phyloP scores from a whole-genome alignment of 2,113 vertebrate species.

The Rhea pennata region DNA sequence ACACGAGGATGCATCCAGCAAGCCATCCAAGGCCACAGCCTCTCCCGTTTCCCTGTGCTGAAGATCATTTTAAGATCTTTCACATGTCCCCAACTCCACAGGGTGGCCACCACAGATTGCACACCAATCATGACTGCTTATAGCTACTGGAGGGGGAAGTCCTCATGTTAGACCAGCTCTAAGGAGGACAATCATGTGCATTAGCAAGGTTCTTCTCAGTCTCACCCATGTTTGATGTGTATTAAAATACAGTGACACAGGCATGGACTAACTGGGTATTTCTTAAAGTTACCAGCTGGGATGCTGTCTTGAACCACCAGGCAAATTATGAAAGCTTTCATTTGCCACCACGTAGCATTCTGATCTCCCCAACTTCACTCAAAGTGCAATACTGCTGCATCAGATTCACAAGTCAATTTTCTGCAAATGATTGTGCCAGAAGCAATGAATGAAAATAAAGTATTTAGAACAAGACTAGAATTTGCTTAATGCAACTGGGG shows the following conservation, averaged over 20 bases:
- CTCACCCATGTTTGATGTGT: background rate
- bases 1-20: background rate
- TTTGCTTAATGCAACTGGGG: background rate
- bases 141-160: too few relatives aligned
- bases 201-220: background rate
- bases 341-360: background rate
- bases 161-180: background rate
- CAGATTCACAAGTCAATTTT: background rate
- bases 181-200: background rate
- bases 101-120: background rate
- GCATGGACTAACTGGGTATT: background rate
- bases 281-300: background rate
- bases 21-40: background rate
- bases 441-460: background rate
- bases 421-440: background rate
- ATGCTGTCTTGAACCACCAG: background rate
- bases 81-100: background rate
- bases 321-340: background rate
- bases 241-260: background rate
- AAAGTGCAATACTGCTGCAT: rapidly evolving
- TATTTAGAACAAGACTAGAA: background rate
- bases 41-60: too few relatives aligned
- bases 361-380: background rate
- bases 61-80: background rate
- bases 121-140: background rate